A percentile compares a stretch with the other conserved stretches of the same genome.
Conservation (phyloP, 2,797 vertebrate genomes). For the Coracias cyanogaster region DNA sequence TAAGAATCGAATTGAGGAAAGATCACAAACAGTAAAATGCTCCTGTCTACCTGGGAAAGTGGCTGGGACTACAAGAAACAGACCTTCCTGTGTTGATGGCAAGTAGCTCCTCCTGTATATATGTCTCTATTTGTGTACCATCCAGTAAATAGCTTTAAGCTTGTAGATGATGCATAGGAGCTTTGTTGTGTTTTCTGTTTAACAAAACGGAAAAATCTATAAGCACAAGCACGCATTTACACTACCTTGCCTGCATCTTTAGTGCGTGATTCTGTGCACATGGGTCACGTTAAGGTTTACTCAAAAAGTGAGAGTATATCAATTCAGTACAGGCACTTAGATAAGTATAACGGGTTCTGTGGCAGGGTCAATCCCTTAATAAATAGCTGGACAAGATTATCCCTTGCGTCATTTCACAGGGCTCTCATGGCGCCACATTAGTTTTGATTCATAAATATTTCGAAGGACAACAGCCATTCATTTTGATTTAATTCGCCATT, state of each 20-base stretch:
- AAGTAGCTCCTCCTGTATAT: slow-evolving; percentile 72
- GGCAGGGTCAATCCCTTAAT: neutral
- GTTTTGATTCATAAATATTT: slow-evolving; percentile 8
- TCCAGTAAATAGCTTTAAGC: neutral
- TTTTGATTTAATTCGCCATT: slow-evolving; percentile 37
- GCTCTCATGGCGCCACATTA: accelerated
- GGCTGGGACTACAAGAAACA: slow-evolving; percentile 96
- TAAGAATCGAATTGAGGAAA: slow-evolving; percentile 98
- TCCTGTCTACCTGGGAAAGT: slow-evolving; percentile 98
- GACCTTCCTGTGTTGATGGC: slow-evolving; percentile 98
- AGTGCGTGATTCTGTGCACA: neutral
- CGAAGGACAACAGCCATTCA: neutral
- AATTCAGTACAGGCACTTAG: neutral
- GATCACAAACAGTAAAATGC: slow-evolving; percentile 98
- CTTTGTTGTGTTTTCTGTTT: neutral
- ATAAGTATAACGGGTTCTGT: neutral
- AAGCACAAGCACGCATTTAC: neutral
- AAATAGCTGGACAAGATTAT: neutral
- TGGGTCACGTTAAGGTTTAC: neutral
- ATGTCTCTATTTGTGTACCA: slow-evolving; percentile 10
- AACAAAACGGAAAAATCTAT: neutral
- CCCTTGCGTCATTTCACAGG: neutral
- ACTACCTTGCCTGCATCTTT: neutral
- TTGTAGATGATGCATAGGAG: neutral
- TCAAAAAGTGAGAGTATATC: neutral